Evolutionary conservation across 2,888 invertebrate genomes (phyloP), one percentile per base, ranked within the genome.

Genomic region (Seira ritae): DNA sequence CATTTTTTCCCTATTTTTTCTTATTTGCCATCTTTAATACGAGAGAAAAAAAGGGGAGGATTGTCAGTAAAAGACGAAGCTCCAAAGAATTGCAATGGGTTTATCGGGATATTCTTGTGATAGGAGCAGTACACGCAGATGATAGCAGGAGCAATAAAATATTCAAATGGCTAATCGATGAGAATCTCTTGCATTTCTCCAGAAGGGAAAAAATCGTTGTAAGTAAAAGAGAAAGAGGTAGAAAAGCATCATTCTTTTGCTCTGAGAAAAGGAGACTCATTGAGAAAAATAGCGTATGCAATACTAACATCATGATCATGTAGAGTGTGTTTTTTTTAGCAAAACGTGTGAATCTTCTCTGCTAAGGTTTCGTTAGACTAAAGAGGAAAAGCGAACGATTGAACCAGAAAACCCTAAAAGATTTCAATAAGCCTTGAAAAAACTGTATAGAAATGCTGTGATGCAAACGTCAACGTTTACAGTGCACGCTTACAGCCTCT

Each of bases 101-200:
- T 55, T 55, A 55, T 55, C 55, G 15, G 55, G 55, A 17, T 55
- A 55, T 55, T 55, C 55, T 1, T 55, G n/a, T 55, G 55, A 55
- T 55, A 55, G 55, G 55, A 55, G 31, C 12, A 55, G 31, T 55
- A 55, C 55, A 55, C 60, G 66, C 37, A 55, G 76, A 55, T 82
- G 81, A 82, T 82, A 82, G 76, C 81, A n/a, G 66, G 50, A 31
- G 67, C 81, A 82, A 82, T 82, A 82, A 82, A 82, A 82, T 82
- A 82, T 82, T 82, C 76, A 82, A 82, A 82, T 82, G 81, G 81
- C 76, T 82, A 82, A 82, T 82, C 81, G 81, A 82, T 82, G 81
- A 82, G 81, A 82, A 76, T 82, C 80, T 75, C 75, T 75, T 75
- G 74, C 62, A 81, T 81, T 82, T 76, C 75, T 68, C 2, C 31